Evolutionary conservation across 2,888 invertebrate species (phyloP).

Genomic region (Lingula anatina): DNA sequence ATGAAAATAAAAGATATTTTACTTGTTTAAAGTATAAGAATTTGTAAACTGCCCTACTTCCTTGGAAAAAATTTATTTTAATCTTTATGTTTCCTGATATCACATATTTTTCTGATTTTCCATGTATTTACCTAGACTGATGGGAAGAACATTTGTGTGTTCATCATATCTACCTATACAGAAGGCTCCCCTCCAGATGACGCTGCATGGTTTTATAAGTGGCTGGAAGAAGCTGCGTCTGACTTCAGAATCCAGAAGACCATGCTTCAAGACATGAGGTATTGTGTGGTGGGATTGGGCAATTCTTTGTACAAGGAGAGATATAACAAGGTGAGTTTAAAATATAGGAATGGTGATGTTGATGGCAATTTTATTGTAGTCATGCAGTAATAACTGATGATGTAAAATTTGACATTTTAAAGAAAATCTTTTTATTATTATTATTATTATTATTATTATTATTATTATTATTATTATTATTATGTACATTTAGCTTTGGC

Average conservation of each 20-base stretch:
- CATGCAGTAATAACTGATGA: neutral
- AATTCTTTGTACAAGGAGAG: constrained; percentile 54
- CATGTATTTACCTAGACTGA: constrained; percentile 12
- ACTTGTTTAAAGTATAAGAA: neutral
- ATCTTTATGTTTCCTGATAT: neutral
- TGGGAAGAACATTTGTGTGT: constrained; percentile 34
- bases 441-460: neutral
- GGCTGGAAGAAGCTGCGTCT: constrained; percentile 56
- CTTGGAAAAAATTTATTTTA: neutral
- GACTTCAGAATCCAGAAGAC: constrained; percentile 57
- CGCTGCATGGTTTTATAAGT: constrained; percentile 56
- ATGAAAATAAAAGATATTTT: no score
- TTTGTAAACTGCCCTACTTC: neutral
- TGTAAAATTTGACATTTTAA: neutral
- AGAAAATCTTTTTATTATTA: neutral
- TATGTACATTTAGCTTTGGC: no score
- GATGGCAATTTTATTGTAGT: neutral
- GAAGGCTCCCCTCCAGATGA: constrained; percentile 56
- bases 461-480: neutral
- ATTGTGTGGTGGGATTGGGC: constrained; percentile 58
- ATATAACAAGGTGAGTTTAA: constrained; percentile 38
- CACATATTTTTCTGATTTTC: neutral
- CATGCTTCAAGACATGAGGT: constrained; percentile 53
- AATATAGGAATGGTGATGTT: no score
- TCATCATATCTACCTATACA: constrained; percentile 57